These are phyloP conservation scores for Psittacus erithacus DNA, from an alignment of 2,113 vertebrate genomes.

Conservation along the genomic window DNA sequence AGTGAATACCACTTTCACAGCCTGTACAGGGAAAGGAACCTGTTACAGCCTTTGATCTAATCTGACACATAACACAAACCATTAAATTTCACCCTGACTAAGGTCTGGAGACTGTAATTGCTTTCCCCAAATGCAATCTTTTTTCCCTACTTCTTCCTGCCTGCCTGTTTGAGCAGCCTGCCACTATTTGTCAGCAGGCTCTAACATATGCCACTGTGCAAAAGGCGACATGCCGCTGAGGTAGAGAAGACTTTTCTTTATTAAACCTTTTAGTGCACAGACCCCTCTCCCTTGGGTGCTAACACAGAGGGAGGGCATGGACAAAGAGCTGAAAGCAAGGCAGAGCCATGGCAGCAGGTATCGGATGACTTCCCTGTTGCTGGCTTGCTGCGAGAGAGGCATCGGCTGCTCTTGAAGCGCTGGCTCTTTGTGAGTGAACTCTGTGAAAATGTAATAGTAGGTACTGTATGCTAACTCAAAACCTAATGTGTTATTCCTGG, in stretches of 20 bases:
- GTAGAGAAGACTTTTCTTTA: neutral
- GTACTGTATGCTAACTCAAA: neutral
- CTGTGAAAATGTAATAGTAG: neutral
- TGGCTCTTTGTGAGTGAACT: neutral
- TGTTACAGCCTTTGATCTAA: neutral
- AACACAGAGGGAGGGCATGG: neutral
- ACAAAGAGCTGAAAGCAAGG: neutral
- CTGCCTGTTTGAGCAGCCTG: neutral
- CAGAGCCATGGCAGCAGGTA: neutral
- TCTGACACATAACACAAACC: neutral
- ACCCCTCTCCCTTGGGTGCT: neutral
- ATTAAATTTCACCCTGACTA: neutral
- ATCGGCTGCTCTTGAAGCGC: neutral
- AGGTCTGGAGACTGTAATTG: neutral
- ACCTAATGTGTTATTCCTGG: conserved; percentile 71
- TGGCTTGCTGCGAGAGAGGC: neutral
- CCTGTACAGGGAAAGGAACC: neutral
- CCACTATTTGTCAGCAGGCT: neutral
- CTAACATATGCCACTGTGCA: neutral
- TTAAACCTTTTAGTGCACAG: neutral
- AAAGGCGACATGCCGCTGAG: fast-evolving
- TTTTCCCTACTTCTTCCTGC: neutral
- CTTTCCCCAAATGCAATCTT: neutral
- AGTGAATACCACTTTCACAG: fast-evolving
- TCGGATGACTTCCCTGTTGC: fast-evolving